These are phyloP conservation scores for Philaethria dido DNA, from an alignment of 2,888 invertebrate genomes.

Conservation along the genomic window DNA sequence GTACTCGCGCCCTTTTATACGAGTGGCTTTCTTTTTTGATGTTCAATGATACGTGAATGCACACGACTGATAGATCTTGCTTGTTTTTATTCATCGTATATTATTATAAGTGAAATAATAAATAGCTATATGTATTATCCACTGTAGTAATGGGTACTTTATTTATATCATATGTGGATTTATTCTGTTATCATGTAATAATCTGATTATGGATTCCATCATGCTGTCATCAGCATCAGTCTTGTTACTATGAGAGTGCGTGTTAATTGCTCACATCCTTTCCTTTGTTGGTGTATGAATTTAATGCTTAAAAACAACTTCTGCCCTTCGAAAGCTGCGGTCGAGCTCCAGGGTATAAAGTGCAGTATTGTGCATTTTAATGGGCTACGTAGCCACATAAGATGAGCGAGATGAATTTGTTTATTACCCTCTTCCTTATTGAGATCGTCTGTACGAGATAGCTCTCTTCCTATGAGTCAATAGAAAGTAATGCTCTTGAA, in stretches of 20 bases:
- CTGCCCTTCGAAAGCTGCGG: slow-evolving; percentile 67
- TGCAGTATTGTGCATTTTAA: slow-evolving; percentile 83
- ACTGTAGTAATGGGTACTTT: not conserved
- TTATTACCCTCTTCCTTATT: slow-evolving; percentile 84
- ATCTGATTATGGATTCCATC: slow-evolving; percentile 40
- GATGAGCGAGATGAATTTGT: slow-evolving; percentile 83
- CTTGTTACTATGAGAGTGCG: slow-evolving; percentile 62
- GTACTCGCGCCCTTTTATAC: slow-evolving; percentile 71
- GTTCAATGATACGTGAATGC: slow-evolving; percentile 74
- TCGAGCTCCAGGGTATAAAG: slow-evolving; percentile 71
- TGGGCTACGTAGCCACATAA: slow-evolving; percentile 76
- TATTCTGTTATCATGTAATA: slow-evolving; percentile 10
- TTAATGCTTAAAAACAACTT: slow-evolving; percentile 78
- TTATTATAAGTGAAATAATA: slow-evolving; percentile 15
- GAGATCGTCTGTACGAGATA: slow-evolving; percentile 81
- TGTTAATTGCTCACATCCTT: slow-evolving; percentile 81
- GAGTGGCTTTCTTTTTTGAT: slow-evolving; percentile 77
- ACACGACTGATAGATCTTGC: slow-evolving; percentile 52
- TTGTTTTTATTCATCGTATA: slow-evolving; percentile 49
- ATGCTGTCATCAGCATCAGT: slow-evolving; percentile 38
- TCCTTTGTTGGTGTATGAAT: slow-evolving; percentile 80
- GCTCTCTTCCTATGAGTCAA: slow-evolving; percentile 83
- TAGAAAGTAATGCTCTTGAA: slow-evolving; percentile 81
- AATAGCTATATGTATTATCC: not conserved
- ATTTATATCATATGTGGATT: not conserved